Base-by-base conservation (phyloP, 2,113 vertebrate species). In the Procavia capensis region DNA sequence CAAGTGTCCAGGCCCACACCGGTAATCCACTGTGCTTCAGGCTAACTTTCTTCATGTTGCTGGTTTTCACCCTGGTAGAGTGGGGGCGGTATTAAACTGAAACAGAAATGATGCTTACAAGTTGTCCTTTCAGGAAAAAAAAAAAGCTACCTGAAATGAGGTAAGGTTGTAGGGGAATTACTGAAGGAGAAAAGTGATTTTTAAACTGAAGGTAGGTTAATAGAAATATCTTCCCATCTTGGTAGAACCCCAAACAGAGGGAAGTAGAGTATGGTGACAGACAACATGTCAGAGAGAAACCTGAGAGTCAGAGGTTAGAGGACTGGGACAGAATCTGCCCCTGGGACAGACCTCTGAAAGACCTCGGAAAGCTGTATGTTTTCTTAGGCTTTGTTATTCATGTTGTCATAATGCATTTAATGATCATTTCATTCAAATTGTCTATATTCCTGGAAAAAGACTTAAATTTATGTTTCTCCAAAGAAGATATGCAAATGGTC, bases 271-370 rank as follows among this genome's bases (percentile, higher is more conserved):
- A 2, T 2, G 3, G 4, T 19, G 24, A 70, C 22, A 72, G 9
- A 22, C 27, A 27, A 3, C 2, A 1, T 14, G 3, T 3, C 2
- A 0, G 1, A 2, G 34, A 24, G 11, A 63, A 31, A 61, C 24
- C 45, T 74, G 6, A 81, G 27, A 19, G 11, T n/a, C 25, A 68
- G 47, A 41, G 47, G n/a, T 14, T 2, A 0, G 5, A 43, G 57
- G 31, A 6, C 7, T 0, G 6, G 39, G 27, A 5, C 14, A 6
- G 29, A 5, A 4, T 13, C 27, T 20, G 19, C 3, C 13, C 16
- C n/a, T 36, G 24, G 5, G 14, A 7, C 16, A 6, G 61, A 7
- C 59, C 66, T 41, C 39, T 47, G 29, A 20, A 13, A 3, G 9
- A 31, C 34, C 1, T 39, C 14, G 0, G 3, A 17, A 19, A 17